Conservation (phyloP, 30 jellyfish, hydroid and myxozoan genomes). For the Nemopilema nomurai region DNA sequence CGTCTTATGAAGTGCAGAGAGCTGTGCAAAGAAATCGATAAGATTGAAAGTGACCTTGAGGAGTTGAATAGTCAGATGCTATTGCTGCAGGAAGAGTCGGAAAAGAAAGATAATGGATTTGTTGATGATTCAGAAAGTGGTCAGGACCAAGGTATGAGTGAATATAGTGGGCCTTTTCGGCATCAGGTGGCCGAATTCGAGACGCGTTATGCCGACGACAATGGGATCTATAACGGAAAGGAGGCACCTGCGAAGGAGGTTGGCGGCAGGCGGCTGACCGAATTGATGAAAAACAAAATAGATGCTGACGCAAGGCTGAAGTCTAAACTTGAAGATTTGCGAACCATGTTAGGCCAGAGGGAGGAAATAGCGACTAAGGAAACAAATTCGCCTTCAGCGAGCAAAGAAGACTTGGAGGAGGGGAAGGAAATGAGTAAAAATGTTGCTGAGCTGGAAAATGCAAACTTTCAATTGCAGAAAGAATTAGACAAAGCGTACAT, state of each 20-base stretch:
- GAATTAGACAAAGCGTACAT: constrained; percentile 12
- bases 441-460: background rate
- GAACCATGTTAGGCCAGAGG: constrained; percentile 23
- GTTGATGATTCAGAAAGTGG: constrained; percentile 2
- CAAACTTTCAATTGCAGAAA: constrained; percentile 6
- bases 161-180: background rate
- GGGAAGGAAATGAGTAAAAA: background rate
- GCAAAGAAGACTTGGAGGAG: background rate
- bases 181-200: constrained; percentile 37
- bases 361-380: background rate
- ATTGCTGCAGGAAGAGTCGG: background rate
- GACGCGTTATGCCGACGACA: background rate
- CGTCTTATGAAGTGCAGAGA: constrained; percentile 20
- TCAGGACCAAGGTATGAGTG: background rate
- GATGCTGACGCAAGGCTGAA: constrained; percentile 38
- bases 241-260: constrained; percentile 29
- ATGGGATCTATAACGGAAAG: constrained; percentile 5
- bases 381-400: background rate
- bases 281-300: constrained; percentile 32
- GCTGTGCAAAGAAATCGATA: constrained; percentile 28
- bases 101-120: background rate
- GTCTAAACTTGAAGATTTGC: constrained; percentile 32
- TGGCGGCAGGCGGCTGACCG: constrained; percentile 11
- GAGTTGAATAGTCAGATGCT: background rate
- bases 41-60: constrained; percentile 10